Evolutionary conservation across 2,888 invertebrate species (phyloP), one percentile per base, ranked within the genome.

Genomic region (Volucella bombylans): DNA sequence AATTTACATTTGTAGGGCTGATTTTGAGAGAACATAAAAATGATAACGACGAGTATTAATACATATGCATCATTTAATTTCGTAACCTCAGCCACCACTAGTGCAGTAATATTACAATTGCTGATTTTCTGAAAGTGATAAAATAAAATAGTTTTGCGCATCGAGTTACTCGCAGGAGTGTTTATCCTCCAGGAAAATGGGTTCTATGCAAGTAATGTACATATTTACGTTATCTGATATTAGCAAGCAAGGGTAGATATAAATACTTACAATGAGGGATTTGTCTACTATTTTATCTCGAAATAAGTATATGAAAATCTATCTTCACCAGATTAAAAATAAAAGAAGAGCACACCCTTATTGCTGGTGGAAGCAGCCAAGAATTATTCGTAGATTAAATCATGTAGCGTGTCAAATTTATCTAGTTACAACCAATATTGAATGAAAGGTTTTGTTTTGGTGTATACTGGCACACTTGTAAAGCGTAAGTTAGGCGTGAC

Each of bases 371-470:
- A 72, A 47, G 69, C 15, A 59, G 67, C 52, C 47, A 52, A 15
- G 41, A 73, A 72, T 49, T 8, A 49, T 14, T 8, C 14, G 74
- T 68, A 82, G 49, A 50, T 61, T 62, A 86, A 88, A 87, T 87
- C 88, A 86, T 82, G 87, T 77, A 87, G 87, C 87, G 88, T 89
- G 88, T 87, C 86, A 88, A 89, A 88, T 89, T 88, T 86, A 85
- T 87, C 87, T 87, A 88, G 87, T 72, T 77, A 82, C 71, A 82
- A 65, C 18, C 38, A 14, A 57, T 59, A 67, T 54, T 54, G 12
- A 54, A 61, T 68, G 62, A 57, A 39, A 11, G 23, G 31, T 55
- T 68, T 68, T 68, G 68, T 61, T 52, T 62, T 68, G 52, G 64
- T 65, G 57, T 45, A 57, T 65, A 59, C 14, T 18, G 38, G 47